Base-by-base conservation (phyloP, 2,797 vertebrate genomes). In the Propithecus perrieri region DNA sequence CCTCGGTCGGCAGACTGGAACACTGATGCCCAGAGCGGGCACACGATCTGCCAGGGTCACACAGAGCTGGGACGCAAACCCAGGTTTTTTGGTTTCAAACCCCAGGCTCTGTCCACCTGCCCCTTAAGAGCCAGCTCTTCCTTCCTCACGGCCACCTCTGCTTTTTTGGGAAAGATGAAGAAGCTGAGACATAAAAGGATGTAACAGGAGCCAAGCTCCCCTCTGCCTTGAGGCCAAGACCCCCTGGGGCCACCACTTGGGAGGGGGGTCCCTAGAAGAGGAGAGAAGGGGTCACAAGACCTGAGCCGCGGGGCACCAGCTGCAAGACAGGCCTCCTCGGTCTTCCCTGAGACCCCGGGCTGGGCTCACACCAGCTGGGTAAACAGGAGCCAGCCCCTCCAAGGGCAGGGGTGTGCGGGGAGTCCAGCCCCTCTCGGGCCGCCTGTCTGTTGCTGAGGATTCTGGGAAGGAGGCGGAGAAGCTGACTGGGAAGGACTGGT, bases 281-380 rank as follows among this genome's bases (percentile, higher is more conserved):
- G 89, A 83, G 50, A 75, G 85, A 74, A 46, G 86, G 90, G 91
- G 92, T 95, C 96, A 94, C 10, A 84, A 80, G 95, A 83, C 88
- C 88, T 38, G 79, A 89, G 43, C 93, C 33, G 90, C 20, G 55
- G 97, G 97, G 96, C 5, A 17, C 74, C 91, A 67, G 96, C 75
- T 89, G 96, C 83, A 91, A 2, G 46, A 65, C 83, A 71, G 85
- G 86, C 71, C 89, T 91, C 92, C 30, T 26, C n/a, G 85, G 84
- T 80, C 88, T 92, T 75, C 53, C 72, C 50, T 7, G 15, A 0
- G 94, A 93, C 97, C 95, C 80, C 0, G 0, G 95, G 71, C 86
- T 35, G n/a, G 86, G 89, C 89, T 96, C 71, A 61, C 30, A 7
- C 85, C 97, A 97, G 97, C 97, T 98, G 97, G 92, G 91, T 98